These are phyloP conservation scores for Caenorhabditis drosophilae DNA, from an alignment of 2,888 invertebrate genomes.

Conservation along the genomic window DNA sequence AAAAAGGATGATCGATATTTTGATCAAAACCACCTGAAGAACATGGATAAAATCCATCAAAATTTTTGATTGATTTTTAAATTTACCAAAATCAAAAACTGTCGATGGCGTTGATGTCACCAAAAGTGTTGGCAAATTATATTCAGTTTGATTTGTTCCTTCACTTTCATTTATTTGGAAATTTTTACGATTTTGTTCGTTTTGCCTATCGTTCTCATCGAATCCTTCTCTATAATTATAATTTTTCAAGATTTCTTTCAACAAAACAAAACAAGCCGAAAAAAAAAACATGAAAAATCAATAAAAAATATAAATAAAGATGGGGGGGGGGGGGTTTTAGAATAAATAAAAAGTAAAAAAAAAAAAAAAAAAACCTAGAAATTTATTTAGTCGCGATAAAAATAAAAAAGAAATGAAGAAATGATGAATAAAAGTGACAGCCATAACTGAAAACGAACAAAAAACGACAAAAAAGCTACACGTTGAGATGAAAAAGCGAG, in stretches of 20 bases:
- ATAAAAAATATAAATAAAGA: not conserved
- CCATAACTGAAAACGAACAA: too few relatives aligned
- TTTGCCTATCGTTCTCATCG: not conserved
- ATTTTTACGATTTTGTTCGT: not conserved
- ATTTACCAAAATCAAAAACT: slow-evolving; percentile 21
- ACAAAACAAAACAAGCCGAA: not conserved
- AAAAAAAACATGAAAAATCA: not conserved
- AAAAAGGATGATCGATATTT: not conserved
- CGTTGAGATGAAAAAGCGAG: too few relatives aligned
- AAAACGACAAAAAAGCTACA: too few relatives aligned
- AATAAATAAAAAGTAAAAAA: not conserved
- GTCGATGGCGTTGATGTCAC: slow-evolving; percentile 31
- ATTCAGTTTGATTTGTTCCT: not conserved
- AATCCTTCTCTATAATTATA: not conserved
- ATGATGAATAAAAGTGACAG: too few relatives aligned
- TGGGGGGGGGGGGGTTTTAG: not conserved
- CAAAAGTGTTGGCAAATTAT: slow-evolving; percentile 26
- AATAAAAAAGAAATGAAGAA: too few relatives aligned
- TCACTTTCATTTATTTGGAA: not conserved
- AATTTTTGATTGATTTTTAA: not conserved
- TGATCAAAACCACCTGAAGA: not conserved
- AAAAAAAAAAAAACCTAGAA: not conserved
- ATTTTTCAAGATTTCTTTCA: not conserved
- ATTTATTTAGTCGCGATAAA: not conserved
- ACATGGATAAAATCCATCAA: not conserved